Base-by-base conservation (phyloP, 2,797 vertebrate genomes). In the Sarcophilus harrisii region DNA sequence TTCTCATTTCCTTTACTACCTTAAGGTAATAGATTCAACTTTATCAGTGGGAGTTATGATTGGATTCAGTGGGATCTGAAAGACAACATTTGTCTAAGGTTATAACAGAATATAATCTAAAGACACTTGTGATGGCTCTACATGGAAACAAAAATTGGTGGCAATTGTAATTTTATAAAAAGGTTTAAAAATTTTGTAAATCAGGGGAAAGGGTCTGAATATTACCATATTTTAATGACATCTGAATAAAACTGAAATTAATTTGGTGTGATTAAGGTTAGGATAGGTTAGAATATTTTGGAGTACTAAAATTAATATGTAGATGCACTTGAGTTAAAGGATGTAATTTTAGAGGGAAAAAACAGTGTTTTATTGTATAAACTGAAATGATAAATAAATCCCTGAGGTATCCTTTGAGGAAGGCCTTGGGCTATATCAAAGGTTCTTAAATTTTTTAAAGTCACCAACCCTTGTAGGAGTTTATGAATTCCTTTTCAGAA, bases 11-110 rank as follows among this genome's bases (percentile, higher is more conserved):
- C 21, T 45, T 87, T 87, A 5, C 66, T 18, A 81, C 8, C 66
- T 81, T 38, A 45, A 87, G 21, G 38, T 87, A 27, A 18, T 73
- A 6, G 38, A 49, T 73, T 27, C 0, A 0, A 87, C 73, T n/a
- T 81, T 24, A 24, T 81, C 18, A 24, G 0, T 45, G 38, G 32
- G 81, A 91, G n/a, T 91, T 91, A 12, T 32, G 90, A 0, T 58
- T 96, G 30, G 91, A 92, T 94, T 92, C n/a, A 90, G 18, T 90
- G 3, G 45, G 62, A 90, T 9, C 57, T 93, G 62, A 93, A 58
- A 58, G 32, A 38, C 30, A 52, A 38, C 8, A 91, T 91, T 91
- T 57, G 54, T 5, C 21, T 54, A 4, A 29, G 57, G 6, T 62
- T 28, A 62, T 81, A 87, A 1, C 18, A 92, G 58, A 92, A 93